These are phyloP conservation scores for Clarias platycephalus DNA, from an alignment of 2,797 vertebrate genomes.

Conservation along the genomic window DNA sequence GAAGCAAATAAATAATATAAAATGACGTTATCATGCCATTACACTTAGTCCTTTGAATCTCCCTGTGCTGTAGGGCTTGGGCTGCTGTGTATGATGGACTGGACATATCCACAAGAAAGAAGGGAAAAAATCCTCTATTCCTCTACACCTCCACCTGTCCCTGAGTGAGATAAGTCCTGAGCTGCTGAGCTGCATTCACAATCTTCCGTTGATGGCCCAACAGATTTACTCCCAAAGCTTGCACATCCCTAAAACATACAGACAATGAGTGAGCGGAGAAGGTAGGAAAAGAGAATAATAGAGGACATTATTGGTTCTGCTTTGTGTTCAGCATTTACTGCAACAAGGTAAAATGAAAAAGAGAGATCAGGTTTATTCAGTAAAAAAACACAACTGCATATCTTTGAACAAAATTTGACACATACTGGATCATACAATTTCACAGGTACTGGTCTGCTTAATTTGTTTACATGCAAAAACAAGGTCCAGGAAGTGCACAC, in stretches of 20 bases:
- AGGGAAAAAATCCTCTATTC: slow-evolving; percentile 57
- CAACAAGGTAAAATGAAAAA: background rate
- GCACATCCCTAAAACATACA: slow-evolving; percentile 82
- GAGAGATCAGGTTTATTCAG: background rate
- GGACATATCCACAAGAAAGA: slow-evolving; percentile 41
- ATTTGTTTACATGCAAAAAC: background rate
- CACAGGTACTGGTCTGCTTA: background rate
- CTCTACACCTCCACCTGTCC: slow-evolving; percentile 79
- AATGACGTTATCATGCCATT: slow-evolving; percentile 20
- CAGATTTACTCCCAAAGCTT: slow-evolving; percentile 89
- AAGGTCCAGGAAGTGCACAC: background rate
- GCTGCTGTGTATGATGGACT: slow-evolving; percentile 51
- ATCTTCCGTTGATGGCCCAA: slow-evolving; percentile 96
- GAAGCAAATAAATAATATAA: slow-evolving; percentile 31
- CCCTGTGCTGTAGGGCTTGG: slow-evolving; percentile 39
- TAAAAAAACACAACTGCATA: background rate
- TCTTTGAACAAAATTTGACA: background rate
- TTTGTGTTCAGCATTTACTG: background rate
- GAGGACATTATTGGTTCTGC: background rate
- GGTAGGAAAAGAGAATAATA: no score
- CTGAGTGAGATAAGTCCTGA: slow-evolving; percentile 75
- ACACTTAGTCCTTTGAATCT: slow-evolving; percentile 35
- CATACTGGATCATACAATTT: background rate
- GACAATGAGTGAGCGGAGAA: background rate
- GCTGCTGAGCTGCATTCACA: slow-evolving; percentile 87